These are phyloP conservation scores for Morelia viridis DNA, from an alignment of 2,797 vertebrate genomes.

Conservation along the genomic window DNA sequence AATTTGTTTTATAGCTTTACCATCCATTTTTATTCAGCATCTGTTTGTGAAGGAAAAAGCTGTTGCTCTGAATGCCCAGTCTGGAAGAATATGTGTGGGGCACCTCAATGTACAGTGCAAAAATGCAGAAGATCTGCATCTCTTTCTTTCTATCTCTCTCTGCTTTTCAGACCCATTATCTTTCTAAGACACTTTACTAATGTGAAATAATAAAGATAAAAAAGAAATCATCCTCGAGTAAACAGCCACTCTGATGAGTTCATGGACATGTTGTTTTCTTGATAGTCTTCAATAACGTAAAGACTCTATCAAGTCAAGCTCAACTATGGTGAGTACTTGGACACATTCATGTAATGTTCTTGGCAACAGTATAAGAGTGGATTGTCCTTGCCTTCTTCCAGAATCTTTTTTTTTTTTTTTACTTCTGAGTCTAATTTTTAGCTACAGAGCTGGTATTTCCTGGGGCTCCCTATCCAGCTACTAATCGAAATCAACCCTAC, in stretches of 20 bases:
- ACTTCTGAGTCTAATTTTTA: neutral
- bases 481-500: neutral
- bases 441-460: neutral
- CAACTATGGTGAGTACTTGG: neutral
- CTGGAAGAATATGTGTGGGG: neutral
- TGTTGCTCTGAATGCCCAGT: too few relatives aligned
- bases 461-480: neutral
- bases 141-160: neutral
- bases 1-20: constrained; percentile 14
- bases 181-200: neutral
- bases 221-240: neutral
- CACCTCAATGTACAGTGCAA: neutral
- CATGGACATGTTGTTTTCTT: neutral
- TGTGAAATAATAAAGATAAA: neutral
- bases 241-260: neutral
- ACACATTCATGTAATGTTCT: too few relatives aligned
- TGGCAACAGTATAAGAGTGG: too few relatives aligned
- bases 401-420: too few relatives aligned
- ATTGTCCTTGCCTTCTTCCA: too few relatives aligned
- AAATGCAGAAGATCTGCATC: neutral
- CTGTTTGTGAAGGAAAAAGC: neutral
- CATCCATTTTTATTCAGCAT: neutral
- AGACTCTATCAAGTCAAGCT: neutral
- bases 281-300: neutral
- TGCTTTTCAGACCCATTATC: neutral